phyloP scores from a whole-genome alignment of 2,797 vertebrate genomes.

The Sphenodon punctatus region DNA sequence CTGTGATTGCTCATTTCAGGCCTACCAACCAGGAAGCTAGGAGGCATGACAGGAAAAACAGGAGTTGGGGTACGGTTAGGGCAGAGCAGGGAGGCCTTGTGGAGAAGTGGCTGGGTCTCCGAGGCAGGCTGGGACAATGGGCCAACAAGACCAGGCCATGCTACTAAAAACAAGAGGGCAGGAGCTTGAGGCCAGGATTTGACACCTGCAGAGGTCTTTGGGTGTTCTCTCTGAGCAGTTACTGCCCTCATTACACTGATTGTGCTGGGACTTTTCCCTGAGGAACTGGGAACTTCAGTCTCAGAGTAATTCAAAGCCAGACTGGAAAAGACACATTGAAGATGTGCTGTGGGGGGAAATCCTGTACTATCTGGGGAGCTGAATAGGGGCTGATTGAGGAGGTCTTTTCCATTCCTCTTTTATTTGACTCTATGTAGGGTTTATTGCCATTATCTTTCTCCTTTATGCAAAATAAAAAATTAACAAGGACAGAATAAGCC shows the following conservation, averaged over 20 bases:
- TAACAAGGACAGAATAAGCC: constrained; percentile 66
- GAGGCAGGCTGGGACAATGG: too few species aligned
- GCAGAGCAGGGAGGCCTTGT: too few species aligned
- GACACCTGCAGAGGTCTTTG: too few species aligned
- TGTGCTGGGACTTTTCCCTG: background rate
- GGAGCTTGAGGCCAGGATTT: too few species aligned
- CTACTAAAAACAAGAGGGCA: too few species aligned
- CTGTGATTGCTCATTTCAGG: too few species aligned
- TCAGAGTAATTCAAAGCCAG: background rate
- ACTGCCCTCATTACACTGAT: background rate
- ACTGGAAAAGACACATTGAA: background rate
- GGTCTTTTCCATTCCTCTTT: background rate
- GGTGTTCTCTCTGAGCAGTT: too few species aligned
- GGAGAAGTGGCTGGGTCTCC: too few species aligned
- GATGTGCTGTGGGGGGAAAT: background rate
- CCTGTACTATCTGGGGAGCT: background rate
- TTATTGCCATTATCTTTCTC: constrained; percentile 60
- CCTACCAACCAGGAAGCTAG: too few species aligned
- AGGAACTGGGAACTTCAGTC: background rate
- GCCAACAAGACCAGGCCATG: too few species aligned
- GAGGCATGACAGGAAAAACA: too few species aligned
- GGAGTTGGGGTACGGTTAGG: too few species aligned
- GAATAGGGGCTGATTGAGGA: background rate
- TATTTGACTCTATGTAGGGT: background rate
- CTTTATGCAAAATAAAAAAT: constrained; percentile 68